These are phyloP conservation scores for Cyprinus carpio DNA, from an alignment of 2,113 vertebrate genomes.

Conservation along the genomic window DNA sequence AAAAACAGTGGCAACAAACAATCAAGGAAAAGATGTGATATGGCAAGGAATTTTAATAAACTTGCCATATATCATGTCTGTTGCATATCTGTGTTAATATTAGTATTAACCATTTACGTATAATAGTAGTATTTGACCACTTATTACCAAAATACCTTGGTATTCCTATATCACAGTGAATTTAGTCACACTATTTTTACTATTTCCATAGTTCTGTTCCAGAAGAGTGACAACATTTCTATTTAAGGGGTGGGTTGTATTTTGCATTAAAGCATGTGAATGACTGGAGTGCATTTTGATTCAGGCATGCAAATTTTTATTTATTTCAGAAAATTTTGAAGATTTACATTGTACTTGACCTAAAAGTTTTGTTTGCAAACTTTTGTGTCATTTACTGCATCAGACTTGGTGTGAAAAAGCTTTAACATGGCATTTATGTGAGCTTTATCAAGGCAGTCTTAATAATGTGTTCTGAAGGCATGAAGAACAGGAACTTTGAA, in stretches of 20 bases:
- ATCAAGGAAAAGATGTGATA: not conserved
- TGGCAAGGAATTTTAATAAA: not conserved
- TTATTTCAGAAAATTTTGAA: not conserved
- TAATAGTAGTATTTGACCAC: not conserved
- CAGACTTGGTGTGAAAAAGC: not conserved
- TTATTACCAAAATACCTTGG: not conserved
- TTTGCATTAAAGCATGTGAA: constrained; percentile 10
- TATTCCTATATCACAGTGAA: not conserved
- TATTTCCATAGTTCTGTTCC: not conserved
- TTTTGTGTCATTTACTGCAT: not conserved
- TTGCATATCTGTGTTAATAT: not conserved
- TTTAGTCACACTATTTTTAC: not conserved
- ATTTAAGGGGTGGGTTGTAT: not conserved
- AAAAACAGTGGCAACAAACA: too few species aligned
- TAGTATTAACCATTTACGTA: not conserved
- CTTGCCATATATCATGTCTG: not conserved
- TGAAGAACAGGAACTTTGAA: not conserved
- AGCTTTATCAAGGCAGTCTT: not conserved
- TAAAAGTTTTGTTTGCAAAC: not conserved
- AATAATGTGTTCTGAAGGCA: not conserved
- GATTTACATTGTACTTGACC: not conserved
- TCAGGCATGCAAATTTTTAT: not conserved
- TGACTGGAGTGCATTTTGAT: not conserved
- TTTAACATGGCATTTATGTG: not conserved
- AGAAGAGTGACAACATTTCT: not conserved